Evolutionary conservation across 2,888 invertebrate genomes (phyloP).

Genomic region (Heteromyza rotundicornis): DNA sequence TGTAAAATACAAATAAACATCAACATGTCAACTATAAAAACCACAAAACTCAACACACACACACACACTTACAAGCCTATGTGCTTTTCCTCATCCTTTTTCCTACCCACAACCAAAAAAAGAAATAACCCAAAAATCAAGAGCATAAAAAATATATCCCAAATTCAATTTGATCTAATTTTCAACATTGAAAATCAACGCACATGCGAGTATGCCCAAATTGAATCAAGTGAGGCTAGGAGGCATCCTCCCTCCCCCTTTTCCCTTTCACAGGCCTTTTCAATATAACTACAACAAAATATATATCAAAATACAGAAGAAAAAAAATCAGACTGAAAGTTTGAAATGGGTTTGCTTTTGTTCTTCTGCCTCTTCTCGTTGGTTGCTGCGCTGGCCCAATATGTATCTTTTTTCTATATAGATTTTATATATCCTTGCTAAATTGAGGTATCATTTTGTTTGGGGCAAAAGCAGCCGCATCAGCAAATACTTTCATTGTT

Average conservation of each 20-base stretch:
- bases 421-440: conserved; percentile 7
- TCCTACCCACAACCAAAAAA: conserved; percentile 23
- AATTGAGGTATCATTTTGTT: conserved; percentile 27
- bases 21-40: conserved; percentile 54
- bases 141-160: not conserved
- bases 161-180: conserved; percentile 20
- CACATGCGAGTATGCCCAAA: conserved; percentile 38
- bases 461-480: not conserved
- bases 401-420: no score
- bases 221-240: conserved; percentile 42
- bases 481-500: conserved; percentile 10
- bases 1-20: conserved; percentile 40
- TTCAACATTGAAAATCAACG: conserved; percentile 50
- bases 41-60: conserved; percentile 43
- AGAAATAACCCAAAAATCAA: conserved; percentile 11
- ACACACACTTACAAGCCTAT: not conserved
- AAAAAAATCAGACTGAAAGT: not conserved
- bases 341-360: not conserved
- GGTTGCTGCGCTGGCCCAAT: not conserved
- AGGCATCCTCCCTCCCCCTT: conserved; percentile 12
- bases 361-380: not conserved
- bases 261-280: not conserved
- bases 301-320: not conserved
- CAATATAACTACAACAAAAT: not conserved
- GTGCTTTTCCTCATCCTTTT: conserved; percentile 40